Base-by-base conservation (phyloP, 1,140 invertebrate species). In the Neodiprion pinetum region DNA sequence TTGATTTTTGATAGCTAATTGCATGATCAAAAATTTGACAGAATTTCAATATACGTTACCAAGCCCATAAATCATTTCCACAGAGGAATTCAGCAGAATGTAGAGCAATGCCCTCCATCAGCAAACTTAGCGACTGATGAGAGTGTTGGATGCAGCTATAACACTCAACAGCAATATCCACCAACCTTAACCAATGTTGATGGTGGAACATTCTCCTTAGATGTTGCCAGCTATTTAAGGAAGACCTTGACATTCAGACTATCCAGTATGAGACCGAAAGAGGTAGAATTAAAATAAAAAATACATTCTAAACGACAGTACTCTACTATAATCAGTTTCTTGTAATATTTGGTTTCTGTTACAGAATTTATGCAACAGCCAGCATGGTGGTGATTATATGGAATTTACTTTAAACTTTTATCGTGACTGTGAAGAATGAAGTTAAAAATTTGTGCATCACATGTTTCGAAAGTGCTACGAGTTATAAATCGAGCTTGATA, bases 351-450 rank as follows among this genome's bases (percentile, higher is more conserved):
- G 67, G 67, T 72, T 68, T 85, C 79, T 47, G 11, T 78, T 78
- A 23, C 79, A 88, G 85, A 85, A 87, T 78, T 84, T 87, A 70
- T 88, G 87, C 73, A 86, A 85, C 70, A 86, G 83, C 67, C 84
- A 80, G 67, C 85, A 86, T 67, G 82, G 79, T 7, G 82, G 84
- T 48, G 85, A 88, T 74, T 88, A 86, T 73, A 75, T 85, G 70
- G 87, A 88, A 76, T 88, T 85, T 67, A 84, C 83, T 10, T 74
- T 88, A 68, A 80, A 87, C 71, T 88, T 88, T 74, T 86, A 88
- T 76, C 81, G 86, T 50, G 86, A 87, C 74, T 88, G 86, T 74
- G 82, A 87, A 61, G 84, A 86, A 76, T 87, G 74, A 86, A 14
- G 61, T 14, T 65, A 40, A 40, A 40, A 65, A 14, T 1, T 17